Base-by-base conservation (phyloP, 2,797 vertebrate species). In the Furcifer pardalis region DNA sequence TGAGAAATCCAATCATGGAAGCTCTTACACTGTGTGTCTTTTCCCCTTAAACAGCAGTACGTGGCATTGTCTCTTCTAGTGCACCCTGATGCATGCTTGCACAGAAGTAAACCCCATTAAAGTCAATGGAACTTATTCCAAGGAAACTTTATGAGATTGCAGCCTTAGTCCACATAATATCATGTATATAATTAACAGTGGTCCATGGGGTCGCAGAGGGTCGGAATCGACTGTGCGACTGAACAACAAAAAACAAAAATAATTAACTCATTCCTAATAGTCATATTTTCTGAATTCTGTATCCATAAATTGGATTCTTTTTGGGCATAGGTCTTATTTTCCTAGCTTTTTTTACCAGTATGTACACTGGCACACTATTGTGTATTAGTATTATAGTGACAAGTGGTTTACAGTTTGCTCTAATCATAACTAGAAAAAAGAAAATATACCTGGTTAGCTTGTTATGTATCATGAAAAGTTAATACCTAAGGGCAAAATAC, bases 401-500 rank as follows among this genome's bases (percentile, higher is more conserved):
- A 27, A 63, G 2, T 27, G 75, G 37, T 46, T 52, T 25, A 88
- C 81, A 25, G 4, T 5, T 84, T 52, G 77, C 88, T 74, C 2
- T 65, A 44, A 72, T 69, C 1, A 66, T 40, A 78, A 32, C 71
- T 79, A 75, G 7, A 74, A 0, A 74, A 78, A 3, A 49, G 49
- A 1, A 0, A 66, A 44, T 69, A 21, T 81, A 9, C 27, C 5
- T 74, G 71, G 1, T 1, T 86, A 79, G 62, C 12, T 17, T 68
- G 69, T 56, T 81, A 59, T 59, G 17, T 32, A 81, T 25, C 73
- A 80, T 19, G 30, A 15, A 59, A 72, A 37, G 46, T 90, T 86
- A 56, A 52, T 32, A 23, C 63, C 65, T 90, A 89, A 91, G 3
- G 56, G 37, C 40, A 79, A 75, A 78, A 19, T 86, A 2, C 12